Conservation (phyloP, 2,113 vertebrate species). For the Peromyscus polionotus region DNA sequence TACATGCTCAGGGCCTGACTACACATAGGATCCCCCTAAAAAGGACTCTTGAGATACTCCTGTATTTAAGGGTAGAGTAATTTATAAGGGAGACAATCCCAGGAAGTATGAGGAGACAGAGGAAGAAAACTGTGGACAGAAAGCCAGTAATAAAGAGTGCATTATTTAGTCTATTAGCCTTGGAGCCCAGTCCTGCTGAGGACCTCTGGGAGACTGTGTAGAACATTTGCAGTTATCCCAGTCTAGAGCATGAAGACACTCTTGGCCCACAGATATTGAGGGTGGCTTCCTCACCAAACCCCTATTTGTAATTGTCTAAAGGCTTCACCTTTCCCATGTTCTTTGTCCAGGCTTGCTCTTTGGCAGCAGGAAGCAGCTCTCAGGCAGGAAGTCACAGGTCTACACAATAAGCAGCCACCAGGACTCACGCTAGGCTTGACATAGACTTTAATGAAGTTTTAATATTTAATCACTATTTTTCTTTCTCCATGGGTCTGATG, state of each 20-base stretch:
- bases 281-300: not conserved
- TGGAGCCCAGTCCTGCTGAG: not conserved
- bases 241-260: not conserved
- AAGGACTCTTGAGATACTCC: not conserved
- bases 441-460: constrained; percentile 40
- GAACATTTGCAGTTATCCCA: not conserved
- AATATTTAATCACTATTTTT: not conserved
- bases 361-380: not conserved
- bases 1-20: not conserved
- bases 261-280: not conserved
- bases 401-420: not conserved
- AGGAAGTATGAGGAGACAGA: not conserved
- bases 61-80: not conserved
- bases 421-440: not conserved
- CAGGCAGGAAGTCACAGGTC: not conserved
- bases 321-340: not conserved
- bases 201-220: not conserved
- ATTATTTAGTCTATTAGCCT: not conserved
- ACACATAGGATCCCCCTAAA: not conserved
- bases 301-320: not conserved
- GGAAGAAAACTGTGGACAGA: not conserved
- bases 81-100: constrained; percentile 11
- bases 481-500: not conserved
- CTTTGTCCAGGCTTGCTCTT: not conserved
- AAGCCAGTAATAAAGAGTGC: not conserved